Base-by-base conservation (phyloP, 2,888 invertebrate species). In the Auanema sp. region DNA sequence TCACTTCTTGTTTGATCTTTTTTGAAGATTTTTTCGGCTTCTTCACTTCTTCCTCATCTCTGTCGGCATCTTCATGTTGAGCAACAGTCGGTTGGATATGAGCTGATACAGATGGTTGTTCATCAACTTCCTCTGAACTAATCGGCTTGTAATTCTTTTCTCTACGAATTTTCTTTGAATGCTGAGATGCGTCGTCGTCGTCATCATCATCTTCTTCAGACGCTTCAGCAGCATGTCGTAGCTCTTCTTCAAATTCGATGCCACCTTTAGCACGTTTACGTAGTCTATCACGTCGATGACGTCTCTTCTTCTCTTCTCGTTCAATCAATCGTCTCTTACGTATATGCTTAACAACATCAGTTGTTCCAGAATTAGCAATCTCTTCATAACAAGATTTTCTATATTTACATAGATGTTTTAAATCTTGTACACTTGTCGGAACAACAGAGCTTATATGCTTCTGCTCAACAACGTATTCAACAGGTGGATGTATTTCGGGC, bases 371-470 rank as follows among this genome's bases (percentile, higher is more conserved):
- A 16, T 69, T 65, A 23, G 71, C 74, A 40, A 75, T 65, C 44
- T 78, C 72, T 23, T 72, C 58, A 52, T 78, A 78, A 54, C 78
- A 78, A 1, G 75, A 71, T 60, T 69, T 73, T 11, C 68, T 59
- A 59, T 78, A 78, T 56, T 79, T 79, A 72, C 79, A 79, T 56
- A 73, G 58, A 41, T 68, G 64, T 52, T 78, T 78, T 49, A 73
- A 44, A 23, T 68, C 71, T 10, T 61, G 58, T 6, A 71, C 59
- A 40, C 65, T 70, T 12, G 67, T 72, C 16, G 74, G 72, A 21
- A 72, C 64, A 3, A 68, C 63, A 12, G 51, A 16, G 54, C 62
- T 68, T 5, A 67, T 66, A 50, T 74, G 66, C 49, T 68, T 68
- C 6, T 67, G 54, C 11, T 51, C 61, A 21, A 69, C 53, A 24